Percentiles rank a stretch among this genome's conserved stretches.
Conservation (phyloP, 2,113 vertebrate species). For the Varanus komodoensis region DNA sequence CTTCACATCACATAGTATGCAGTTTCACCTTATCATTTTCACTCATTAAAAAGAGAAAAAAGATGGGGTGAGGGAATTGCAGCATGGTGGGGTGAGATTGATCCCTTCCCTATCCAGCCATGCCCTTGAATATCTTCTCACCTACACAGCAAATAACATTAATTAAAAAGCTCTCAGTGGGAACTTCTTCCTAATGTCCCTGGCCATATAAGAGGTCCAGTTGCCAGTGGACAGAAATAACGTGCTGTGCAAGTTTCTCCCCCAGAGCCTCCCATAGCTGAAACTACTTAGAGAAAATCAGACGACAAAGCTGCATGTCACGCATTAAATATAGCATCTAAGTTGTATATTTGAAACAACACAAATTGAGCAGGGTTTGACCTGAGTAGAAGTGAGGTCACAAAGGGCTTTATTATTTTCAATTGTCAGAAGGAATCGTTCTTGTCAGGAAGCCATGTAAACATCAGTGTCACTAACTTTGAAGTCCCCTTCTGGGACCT, state of each 20-base stretch:
- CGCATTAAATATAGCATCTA: not conserved
- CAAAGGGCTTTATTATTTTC: constrained; percentile 21
- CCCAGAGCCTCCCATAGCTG: not conserved
- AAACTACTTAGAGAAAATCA: not conserved
- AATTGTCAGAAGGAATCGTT: constrained; percentile 32
- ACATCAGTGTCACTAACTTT: constrained; percentile 24
- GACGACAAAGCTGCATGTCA: not conserved
- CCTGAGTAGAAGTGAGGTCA: constrained; percentile 6
- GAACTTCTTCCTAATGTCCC: not conserved
- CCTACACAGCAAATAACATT: not conserved
- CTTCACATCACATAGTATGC: not conserved
- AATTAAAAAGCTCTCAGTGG: not conserved
- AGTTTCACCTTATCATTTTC: not conserved
- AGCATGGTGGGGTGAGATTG: not conserved
- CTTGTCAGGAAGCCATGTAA: constrained; percentile 32
- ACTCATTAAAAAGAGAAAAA: not conserved
- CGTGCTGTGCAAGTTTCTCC: not conserved
- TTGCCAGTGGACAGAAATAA: not conserved
- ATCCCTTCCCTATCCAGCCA: not conserved
- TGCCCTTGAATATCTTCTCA: not conserved
- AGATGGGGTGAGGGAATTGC: not conserved
- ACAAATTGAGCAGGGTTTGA: not conserved
- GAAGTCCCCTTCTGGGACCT: constrained; percentile 31
- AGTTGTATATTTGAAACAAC: not conserved
- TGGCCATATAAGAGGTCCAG: not conserved